phyloP scores from a whole-genome alignment of 35 echinoderm and acorn worm genomes.

The Apostichopus californicus region DNA sequence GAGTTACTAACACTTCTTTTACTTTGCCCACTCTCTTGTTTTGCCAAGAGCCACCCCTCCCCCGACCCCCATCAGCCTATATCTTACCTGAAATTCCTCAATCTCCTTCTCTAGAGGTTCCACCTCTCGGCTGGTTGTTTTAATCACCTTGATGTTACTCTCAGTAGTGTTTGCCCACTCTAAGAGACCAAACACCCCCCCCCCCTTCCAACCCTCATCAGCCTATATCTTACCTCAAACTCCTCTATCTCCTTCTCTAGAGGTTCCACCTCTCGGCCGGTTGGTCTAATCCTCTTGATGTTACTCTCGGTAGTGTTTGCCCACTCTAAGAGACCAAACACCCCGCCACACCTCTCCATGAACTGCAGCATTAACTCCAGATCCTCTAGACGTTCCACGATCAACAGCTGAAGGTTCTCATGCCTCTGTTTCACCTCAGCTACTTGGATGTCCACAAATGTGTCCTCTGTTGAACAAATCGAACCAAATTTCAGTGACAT shows the following conservation, averaged over 20 bases:
- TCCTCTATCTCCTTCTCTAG: slow-evolving; percentile 80
- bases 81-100: slow-evolving; percentile 69
- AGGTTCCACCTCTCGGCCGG: slow-evolving; percentile 67
- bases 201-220: no score
- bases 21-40: not conserved
- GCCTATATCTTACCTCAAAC: slow-evolving; percentile 44
- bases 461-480: slow-evolving; percentile 72
- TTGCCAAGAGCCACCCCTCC: not conserved
- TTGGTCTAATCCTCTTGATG: slow-evolving; percentile 69
- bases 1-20: not conserved
- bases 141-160: slow-evolving; percentile 62
- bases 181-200: slow-evolving; percentile 72
- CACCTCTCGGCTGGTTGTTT: slow-evolving; percentile 65
- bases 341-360: slow-evolving; percentile 85
- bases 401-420: slow-evolving; percentile 56
- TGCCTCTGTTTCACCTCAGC: slow-evolving; percentile 79
- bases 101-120: slow-evolving; percentile 81
- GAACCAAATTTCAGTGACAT: not conserved
- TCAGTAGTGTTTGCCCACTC: slow-evolving; percentile 85
- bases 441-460: slow-evolving; percentile 80
- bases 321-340: slow-evolving; percentile 79
- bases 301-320: slow-evolving; percentile 74
- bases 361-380: slow-evolving; percentile 89
- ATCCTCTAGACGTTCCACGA: slow-evolving; percentile 77
- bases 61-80: not conserved